Evolutionary conservation across 1,140 invertebrate genomes (phyloP), one percentile per base, ranked within the genome.

Genomic region (Plectrocnemia conspersa): DNA sequence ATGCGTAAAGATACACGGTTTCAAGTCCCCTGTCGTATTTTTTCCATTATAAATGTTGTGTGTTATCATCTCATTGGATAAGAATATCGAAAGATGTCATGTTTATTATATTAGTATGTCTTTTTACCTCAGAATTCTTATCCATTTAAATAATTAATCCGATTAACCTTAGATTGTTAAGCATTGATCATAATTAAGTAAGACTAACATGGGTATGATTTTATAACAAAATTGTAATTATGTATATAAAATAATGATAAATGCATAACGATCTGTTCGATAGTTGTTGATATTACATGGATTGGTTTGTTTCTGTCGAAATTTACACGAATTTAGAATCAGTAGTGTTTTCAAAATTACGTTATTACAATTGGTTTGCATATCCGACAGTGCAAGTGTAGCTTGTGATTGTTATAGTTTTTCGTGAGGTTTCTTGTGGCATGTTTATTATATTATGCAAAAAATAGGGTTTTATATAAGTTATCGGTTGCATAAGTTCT

Each of bases 1-100:
- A 13, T 57, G 46, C 33, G 29, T 48, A 21, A 35, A 29, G 29
- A 42, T 49, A 41, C 32, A 52, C 25, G 38, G 49, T 33, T 32
- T 56, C 29, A 23, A 40, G 32, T 27, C 24, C 29, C 23, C 29
- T 23, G 29, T 45, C 19, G 42, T 45, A 27, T 45, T 24, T n/a
- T 45, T 45, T 45, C 13, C 7, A 13, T 27, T 45, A 45, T 23
- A 9, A 27, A 27, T 25, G n/a, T 27, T 18, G 21, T 40, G 16
- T 40, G 16, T 40, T 40, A 13, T 19, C 16, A 40, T 15, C 16
- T 40, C 4, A n/a, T n/a, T n/a, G n/a, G n/a, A n/a, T n/a, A 40
- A 40, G 3, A 5, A 15, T 9, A 40, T 36, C 16, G n/a, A 36
- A 7, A 6, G 11, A 13, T 36, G 5, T 6, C 33, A 36, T 36